Evolutionary conservation across 2,113 vertebrate genomes (phyloP).

Genomic region (Entelurus aequoreus): DNA sequence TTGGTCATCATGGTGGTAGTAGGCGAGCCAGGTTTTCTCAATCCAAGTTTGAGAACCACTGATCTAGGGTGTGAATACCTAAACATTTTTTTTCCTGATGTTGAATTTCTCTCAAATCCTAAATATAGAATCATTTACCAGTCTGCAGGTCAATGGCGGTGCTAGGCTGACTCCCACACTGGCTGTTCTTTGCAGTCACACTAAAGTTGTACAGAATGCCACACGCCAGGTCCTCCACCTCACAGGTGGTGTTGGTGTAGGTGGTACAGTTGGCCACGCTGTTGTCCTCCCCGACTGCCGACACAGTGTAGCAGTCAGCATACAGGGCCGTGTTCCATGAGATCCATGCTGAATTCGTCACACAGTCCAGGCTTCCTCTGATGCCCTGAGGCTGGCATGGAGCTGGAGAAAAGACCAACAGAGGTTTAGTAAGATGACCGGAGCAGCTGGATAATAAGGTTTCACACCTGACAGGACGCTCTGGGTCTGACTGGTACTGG

Average conservation of each 20-base stretch:
- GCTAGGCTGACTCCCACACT: conserved; percentile 59
- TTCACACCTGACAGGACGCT: conserved; percentile 50
- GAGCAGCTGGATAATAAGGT: neutral
- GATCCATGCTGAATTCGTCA: conserved; percentile 61
- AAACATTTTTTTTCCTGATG: too few relatives aligned
- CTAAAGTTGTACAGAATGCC: conserved; percentile 59
- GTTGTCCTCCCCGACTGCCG: conserved; percentile 34
- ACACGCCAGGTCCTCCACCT: conserved; percentile 62
- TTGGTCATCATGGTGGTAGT: too few relatives aligned
- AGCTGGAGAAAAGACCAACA: conserved; percentile 38
- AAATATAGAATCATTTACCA: conserved; percentile 38
- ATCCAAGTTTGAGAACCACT: too few relatives aligned
- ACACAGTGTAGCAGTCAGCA: conserved; percentile 53
- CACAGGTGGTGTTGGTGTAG: conserved; percentile 54
- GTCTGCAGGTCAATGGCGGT: conserved; percentile 51
- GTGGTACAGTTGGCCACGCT: conserved; percentile 50
- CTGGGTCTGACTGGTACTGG: conserved; percentile 25
- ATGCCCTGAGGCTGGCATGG: conserved; percentile 61
- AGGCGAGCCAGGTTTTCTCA: too few relatives aligned
- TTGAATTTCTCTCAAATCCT: neutral
- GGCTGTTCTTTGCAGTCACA: conserved; percentile 51
- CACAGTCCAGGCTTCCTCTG: conserved; percentile 51
- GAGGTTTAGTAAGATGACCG: neutral
- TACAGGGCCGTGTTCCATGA: conserved; percentile 51
- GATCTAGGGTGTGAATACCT: too few relatives aligned